Evolutionary conservation across 2,888 invertebrate species (phyloP), one percentile per base, ranked within the genome.

Genomic region (Athrips mouffetella): DNA sequence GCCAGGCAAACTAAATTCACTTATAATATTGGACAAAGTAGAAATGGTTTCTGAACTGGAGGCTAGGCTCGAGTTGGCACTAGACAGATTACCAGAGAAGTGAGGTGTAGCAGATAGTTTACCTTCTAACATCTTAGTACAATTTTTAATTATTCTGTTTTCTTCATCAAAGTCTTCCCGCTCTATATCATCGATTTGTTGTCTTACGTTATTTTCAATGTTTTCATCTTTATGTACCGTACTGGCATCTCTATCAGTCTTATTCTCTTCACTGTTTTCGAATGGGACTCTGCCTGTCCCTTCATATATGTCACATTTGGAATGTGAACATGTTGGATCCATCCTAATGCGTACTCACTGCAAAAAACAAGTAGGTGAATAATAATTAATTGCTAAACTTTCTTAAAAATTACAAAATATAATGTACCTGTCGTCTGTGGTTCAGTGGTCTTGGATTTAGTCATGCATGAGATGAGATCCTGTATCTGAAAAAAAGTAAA

Each of bases 91-190:
- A 7, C 77, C 78, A 0, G 83, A 75, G 50, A 71, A 85, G 40
- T 73, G 74, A 11, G 76, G 58, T 4, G 70, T 54, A 1, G 74
- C 59, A 45, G 71, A 59, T 45, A 76, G 71, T 57, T 86, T 80
- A 7, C 70, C 71, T 49, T 86, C 85, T 2, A 81, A 73, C 67
- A 87, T 77, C 37, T 73, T 76, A 3, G 86, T 76, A 58, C 85
- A 85, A 49, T 80, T 81, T 45, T 85, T 84, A 40, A 86, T 62
- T 50, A 89, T 73, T 35, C 85, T 69, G 55, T 88, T 87, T 55
- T 89, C 88, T 54, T 88, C 88, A 41, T 87, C 86, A 31, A 87
- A 89, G 53, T 89, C 89, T 51, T 83, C 77, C 1, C 87, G 67
- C 56, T 89, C 89, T 27, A 89, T 67, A 33, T 86, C 82, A 47